Evolutionary conservation across 2,797 vertebrate genomes (phyloP), one percentile per base, ranked within the genome.

Genomic region (Eulemur albifrons): DNA sequence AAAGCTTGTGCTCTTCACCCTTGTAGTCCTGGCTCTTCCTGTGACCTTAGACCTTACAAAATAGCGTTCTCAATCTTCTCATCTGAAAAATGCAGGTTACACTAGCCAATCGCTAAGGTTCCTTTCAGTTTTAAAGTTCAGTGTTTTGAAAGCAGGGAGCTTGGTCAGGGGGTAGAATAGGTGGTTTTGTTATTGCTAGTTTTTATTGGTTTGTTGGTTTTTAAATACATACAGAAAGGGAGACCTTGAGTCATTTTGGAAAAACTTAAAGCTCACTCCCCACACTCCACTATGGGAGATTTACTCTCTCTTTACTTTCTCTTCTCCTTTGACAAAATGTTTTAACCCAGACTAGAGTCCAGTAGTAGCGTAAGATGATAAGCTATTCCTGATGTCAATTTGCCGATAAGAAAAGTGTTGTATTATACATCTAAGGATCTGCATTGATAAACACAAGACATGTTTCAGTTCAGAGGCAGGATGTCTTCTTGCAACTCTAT

Each of bases 221-320:
- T 65, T 84, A 45, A 80, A 7, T 83, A 81, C 92, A 43, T 38
- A 5, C 54, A 90, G 38, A 85, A 87, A 61, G 85, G 40, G 13
- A 80, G 84, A 72, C 57, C 59, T 87, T 73, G 88, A 90, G 88
- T 96, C 81, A 57, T 92, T 94, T 91, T 38, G 35, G 67, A 80
- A 92, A 94, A 97, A 35, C 43, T 92, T 76, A 25, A 93, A 81
- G 14, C 73, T 87, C 14, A n/a, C n/a, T 11, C 3, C 13, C 9
- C 52, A 20, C 11, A 7, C 32, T 27, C 6, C 40, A 30, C 23
- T 9, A 2, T 7, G 30, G 25, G 90, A 67, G 40, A n/a, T 35
- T 70, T 59, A 9, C 12, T 52, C n/a, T 40, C 40, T 40, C 40
- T 40, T 40, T 40, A 40, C 40, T 40, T 40, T 40, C 32, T 63